A percentile compares a stretch with the other conserved stretches of the same genome.
phyloP scores from a whole-genome alignment of 2,113 vertebrate genomes.

The Rattus rattus region DNA sequence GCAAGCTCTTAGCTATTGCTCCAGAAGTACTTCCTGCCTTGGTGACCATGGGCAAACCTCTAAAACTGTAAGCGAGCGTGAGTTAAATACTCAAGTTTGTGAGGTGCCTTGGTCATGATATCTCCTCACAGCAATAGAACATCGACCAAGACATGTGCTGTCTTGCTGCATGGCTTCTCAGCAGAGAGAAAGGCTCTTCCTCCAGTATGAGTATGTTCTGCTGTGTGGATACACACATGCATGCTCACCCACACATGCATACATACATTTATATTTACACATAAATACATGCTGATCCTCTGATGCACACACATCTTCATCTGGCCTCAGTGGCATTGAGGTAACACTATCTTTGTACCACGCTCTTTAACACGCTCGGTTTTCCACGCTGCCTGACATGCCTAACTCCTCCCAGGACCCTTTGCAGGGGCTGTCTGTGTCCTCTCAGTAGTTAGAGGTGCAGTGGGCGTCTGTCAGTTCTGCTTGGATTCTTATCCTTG shows the following conservation, averaged over 20 bases:
- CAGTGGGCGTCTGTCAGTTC: background rate
- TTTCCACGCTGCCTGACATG: background rate
- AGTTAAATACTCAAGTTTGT: background rate
- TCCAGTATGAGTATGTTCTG: background rate
- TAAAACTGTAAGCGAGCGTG: background rate
- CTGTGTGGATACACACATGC: background rate
- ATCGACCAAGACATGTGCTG: background rate
- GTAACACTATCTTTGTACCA: background rate
- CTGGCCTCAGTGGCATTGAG: background rate
- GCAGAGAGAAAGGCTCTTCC: background rate
- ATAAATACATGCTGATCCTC: background rate
- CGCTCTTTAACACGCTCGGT: background rate
- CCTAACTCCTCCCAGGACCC: background rate
- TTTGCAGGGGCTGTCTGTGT: background rate
- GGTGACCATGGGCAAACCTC: background rate
- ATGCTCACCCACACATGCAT: background rate
- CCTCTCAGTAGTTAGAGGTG: background rate
- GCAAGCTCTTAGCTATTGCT: background rate
- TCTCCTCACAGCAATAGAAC: background rate
- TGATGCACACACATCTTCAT: background rate
- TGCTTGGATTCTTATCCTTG: background rate
- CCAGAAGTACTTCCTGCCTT: background rate
- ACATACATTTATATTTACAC: background rate
- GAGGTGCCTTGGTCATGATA: background rate
- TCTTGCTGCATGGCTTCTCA: background rate